Percentiles rank a stretch among this genome's conserved stretches.
Evolutionary conservation across 1,140 invertebrate genomes (phyloP).

Genomic region (Pseudachorutes palmiensis): DNA sequence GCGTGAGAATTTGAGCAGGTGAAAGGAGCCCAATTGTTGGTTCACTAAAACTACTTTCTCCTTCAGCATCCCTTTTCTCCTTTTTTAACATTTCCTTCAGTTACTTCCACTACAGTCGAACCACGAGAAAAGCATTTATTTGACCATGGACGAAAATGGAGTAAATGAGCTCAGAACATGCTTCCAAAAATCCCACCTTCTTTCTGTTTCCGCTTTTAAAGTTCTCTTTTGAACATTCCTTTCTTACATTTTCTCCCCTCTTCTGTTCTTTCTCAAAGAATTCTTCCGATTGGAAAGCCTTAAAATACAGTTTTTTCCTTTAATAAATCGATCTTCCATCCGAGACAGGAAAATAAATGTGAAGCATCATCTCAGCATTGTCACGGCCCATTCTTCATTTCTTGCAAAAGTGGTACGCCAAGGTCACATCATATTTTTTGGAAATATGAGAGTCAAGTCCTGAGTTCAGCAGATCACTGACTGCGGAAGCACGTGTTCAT

Average conservation of each 20-base stretch:
- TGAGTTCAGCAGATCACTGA: not conserved
- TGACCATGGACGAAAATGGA: no score
- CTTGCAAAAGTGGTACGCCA: no score
- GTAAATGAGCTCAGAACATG: not conserved
- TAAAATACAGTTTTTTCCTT: not conserved
- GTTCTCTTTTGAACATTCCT: not conserved
- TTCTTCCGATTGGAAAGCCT: not conserved
- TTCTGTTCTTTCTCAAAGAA: not conserved
- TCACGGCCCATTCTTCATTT: no score
- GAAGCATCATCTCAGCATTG: not conserved
- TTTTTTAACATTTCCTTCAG: not conserved
- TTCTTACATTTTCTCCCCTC: not conserved
- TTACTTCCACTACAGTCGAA: not conserved
- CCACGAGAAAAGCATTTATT: not conserved
- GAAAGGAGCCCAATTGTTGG: not conserved
- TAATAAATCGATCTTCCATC: not conserved
- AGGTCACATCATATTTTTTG: not conserved
- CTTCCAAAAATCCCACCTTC: not conserved
- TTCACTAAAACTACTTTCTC: no score
- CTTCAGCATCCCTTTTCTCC: no score
- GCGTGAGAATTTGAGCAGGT: not conserved
- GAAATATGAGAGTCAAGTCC: not conserved
- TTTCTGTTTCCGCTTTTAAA: not conserved
- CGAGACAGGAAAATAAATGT: not conserved
- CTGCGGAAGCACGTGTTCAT: not conserved